These are phyloP conservation scores for Leptothorax acervorum DNA, from an alignment of 2,888 invertebrate species.

Conservation along the genomic window DNA sequence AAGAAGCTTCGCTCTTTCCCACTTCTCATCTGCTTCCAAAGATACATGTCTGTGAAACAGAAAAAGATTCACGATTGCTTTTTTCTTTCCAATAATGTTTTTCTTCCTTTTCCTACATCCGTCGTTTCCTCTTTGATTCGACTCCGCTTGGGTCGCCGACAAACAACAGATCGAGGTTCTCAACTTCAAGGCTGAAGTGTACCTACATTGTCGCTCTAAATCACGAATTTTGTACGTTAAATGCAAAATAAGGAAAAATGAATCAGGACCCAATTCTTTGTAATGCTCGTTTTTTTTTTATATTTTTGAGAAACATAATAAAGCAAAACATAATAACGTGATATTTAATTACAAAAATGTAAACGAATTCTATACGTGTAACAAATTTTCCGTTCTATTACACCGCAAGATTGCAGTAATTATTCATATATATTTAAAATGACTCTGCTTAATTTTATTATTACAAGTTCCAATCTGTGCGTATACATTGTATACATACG, in stretches of 20 bases:
- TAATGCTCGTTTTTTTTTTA: not conserved
- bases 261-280: not conserved
- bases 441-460: not conserved
- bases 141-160: slow-evolving; percentile 47
- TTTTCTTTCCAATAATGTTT: slow-evolving; percentile 44
- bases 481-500: not conserved
- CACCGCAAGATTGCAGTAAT: not conserved
- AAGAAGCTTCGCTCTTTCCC: slow-evolving; percentile 25
- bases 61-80: not conserved
- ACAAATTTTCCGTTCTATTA: not conserved
- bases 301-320: not conserved
- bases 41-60: slow-evolving; percentile 2
- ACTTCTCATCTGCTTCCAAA: slow-evolving; percentile 27
- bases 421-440: not conserved
- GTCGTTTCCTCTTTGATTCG: slow-evolving; percentile 61
- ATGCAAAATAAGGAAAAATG: not conserved
- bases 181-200: slow-evolving; percentile 28
- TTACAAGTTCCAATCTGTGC: not conserved
- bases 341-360: not conserved
- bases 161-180: slow-evolving; percentile 68
- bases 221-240: not conserved
- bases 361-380: not conserved
- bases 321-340: not conserved
- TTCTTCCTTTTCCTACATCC: slow-evolving; percentile 43
- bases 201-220: not conserved